Percentiles rank a stretch among this genome's conserved stretches.
Evolutionary conservation across 2,113 vertebrate species (phyloP).

Genomic region (Perca fluviatilis): DNA sequence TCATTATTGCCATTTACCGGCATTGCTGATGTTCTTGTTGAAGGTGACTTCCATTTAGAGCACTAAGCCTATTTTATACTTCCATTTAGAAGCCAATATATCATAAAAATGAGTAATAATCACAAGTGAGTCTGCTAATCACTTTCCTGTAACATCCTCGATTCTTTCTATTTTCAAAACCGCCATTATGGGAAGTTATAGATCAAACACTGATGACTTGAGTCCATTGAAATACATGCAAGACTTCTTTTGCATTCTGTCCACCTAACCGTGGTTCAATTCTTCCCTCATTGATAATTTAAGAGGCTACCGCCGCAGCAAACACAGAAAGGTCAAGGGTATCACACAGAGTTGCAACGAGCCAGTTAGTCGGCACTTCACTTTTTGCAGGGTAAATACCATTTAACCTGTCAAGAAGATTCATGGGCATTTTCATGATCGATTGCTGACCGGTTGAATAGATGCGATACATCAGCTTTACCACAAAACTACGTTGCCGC

Average conservation of each 20-base stretch:
- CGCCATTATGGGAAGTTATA: conserved; percentile 27
- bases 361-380: conserved; percentile 77
- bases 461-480: conserved; percentile 78
- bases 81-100: conserved; percentile 67
- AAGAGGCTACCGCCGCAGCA: conserved; percentile 47
- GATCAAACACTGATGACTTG: not conserved
- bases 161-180: conserved; percentile 25
- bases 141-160: conserved; percentile 37
- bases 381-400: conserved; percentile 82
- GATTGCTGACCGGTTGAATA: conserved; percentile 77
- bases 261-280: conserved; percentile 51
- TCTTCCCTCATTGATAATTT: conserved; percentile 69
- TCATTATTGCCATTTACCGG: conserved; percentile 67
- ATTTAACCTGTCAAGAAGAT: conserved; percentile 84
- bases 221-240: not conserved
- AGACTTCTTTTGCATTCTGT: conserved; percentile 51
- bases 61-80: conserved; percentile 61
- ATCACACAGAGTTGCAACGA: conserved; percentile 69
- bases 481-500: conserved; percentile 70
- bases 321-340: conserved; percentile 78
- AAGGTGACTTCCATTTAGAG: conserved; percentile 78
- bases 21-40: conserved; percentile 60
- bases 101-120: conserved; percentile 58
- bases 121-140: conserved; percentile 45
- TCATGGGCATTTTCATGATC: conserved; percentile 82